A percentile compares a stretch with the other conserved stretches of the same genome.
Evolutionary conservation across 2,888 invertebrate species (phyloP).

Genomic region (Acholoe squamosa): DNA sequence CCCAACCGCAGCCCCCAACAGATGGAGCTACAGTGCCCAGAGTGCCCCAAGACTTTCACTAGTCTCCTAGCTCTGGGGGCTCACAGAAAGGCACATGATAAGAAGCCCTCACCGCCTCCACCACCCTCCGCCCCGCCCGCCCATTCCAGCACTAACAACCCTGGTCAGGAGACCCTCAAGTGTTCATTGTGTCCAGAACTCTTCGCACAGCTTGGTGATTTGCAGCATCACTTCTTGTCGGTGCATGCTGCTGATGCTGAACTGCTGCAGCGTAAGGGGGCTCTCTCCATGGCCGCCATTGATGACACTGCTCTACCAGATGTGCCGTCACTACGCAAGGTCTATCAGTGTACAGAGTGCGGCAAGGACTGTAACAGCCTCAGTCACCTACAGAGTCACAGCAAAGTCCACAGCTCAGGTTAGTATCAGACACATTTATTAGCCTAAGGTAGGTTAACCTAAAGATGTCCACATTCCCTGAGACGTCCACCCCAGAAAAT

Average conservation of each 20-base stretch:
- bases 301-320: neutral
- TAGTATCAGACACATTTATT: constrained; percentile 35
- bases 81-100: constrained; percentile 73
- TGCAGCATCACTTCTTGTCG: constrained; percentile 81
- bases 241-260: constrained; percentile 75
- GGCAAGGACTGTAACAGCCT: constrained; percentile 84
- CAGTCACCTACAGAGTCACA: constrained; percentile 84
- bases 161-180: constrained; percentile 75
- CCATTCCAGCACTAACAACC: constrained; percentile 75
- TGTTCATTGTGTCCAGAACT: constrained; percentile 79
- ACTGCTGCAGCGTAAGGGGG: constrained; percentile 69
- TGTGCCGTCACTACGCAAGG: constrained; percentile 12
- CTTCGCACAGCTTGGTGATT: constrained; percentile 75
- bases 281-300: constrained; percentile 61
- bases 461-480: too few relatives aligned
- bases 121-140: constrained; percentile 69
- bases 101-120: neutral
- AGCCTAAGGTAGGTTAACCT: too few relatives aligned
- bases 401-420: constrained; percentile 83
- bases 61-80: constrained; percentile 75
- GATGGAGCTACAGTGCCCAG: constrained; percentile 75
- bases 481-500: too few relatives aligned
- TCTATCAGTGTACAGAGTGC: constrained; percentile 83
- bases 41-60: constrained; percentile 80
- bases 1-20: neutral